These are phyloP conservation scores for Chamaetylas fuelleborni DNA, from an alignment of 2,113 vertebrate genomes.

Conservation along the genomic window DNA sequence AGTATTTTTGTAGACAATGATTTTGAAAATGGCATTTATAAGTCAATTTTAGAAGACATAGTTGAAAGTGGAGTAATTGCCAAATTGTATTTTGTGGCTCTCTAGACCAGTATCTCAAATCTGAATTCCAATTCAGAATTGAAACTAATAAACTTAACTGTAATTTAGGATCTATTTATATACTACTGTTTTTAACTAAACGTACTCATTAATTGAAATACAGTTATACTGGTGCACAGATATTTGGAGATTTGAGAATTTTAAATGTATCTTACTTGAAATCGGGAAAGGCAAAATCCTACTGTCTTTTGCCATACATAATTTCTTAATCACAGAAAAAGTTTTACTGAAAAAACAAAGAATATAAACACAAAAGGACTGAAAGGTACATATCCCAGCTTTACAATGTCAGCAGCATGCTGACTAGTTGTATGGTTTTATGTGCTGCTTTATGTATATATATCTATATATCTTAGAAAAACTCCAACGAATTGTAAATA, in stretches of 20 bases:
- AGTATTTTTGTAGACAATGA: background rate
- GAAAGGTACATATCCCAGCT: background rate
- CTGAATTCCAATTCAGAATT: background rate
- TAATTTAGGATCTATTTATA: background rate
- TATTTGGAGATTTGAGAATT: background rate
- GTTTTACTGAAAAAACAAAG: background rate
- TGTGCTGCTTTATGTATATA: background rate
- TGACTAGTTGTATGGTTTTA: background rate
- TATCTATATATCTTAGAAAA: background rate
- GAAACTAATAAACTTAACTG: background rate
- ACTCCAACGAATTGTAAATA: background rate
- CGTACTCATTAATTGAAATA: background rate
- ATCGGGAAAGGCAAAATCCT: background rate
- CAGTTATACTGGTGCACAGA: background rate
- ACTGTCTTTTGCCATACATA: background rate
- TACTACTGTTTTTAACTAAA: background rate
- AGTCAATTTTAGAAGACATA: background rate
- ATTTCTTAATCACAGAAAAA: background rate
- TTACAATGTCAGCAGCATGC: background rate
- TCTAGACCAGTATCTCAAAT: background rate
- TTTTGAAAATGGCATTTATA: background rate
- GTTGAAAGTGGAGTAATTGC: background rate
- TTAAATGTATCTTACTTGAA: background rate
- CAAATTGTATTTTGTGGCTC: background rate
- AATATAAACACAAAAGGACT: background rate